Base-by-base conservation (phyloP, 64 coral and sea anemone species). In the Pocillopora verrucosa region DNA sequence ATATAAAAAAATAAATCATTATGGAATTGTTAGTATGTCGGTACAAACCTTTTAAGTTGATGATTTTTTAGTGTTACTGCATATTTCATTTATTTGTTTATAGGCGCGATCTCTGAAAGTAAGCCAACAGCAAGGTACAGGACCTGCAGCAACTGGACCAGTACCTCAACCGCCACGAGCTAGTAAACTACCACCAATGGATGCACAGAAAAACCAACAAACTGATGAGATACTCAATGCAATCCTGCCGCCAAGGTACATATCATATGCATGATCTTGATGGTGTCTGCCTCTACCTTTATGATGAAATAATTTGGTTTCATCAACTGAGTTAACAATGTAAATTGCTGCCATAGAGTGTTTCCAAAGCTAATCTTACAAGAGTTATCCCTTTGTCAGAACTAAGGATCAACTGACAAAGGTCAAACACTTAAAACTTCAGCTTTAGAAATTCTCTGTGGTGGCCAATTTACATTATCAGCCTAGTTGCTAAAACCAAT, bases 221-320 rank as follows among this genome's bases (percentile, higher is more conserved):
- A 98, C 96, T 26, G 96, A 98, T 69, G 96, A 98, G 75, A 98
- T 98, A 56, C 82, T 98, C 60, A 98, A 98, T 95, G 94, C 96
- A 15, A 98, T 98, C 88, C 69, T 98, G 69, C 96, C 96, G 20
- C 96, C 96, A 59, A 98, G 96, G 96, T 98, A 82, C 7, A 3
- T 38, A 59, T 80, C 20, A 70, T 59, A 10, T 19, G 45, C 36
- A 0, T 84, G 59, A 61, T 51, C 7, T 51, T 51, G 41, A 7
- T 51, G 41, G 41, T 51, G 41, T 51, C 41, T 51, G 41, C 41
- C 41, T 51, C 1, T 51, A 51, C 30, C 30, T 30, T 30, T 51
- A 7, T 3, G 41, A 51, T 51, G 7, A 51, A 4, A 51, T 51
- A 51, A 51, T 51, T 51, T 51, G 41, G 41, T 51, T 51, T 51